Conservation (phyloP, 2,888 invertebrate species). For the Leptopilina myrica region DNA sequence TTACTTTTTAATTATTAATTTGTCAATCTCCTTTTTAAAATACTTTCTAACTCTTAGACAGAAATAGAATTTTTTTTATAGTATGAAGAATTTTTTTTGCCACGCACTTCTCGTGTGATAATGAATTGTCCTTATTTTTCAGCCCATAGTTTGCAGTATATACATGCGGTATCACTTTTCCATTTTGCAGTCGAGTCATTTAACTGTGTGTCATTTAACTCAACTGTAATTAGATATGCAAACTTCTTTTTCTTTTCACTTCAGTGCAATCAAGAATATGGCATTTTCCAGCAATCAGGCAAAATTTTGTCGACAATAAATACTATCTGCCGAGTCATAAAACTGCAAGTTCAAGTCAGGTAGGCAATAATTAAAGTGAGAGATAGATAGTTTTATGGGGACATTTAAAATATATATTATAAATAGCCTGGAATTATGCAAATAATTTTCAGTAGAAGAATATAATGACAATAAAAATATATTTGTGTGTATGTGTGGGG, state of each 20-base stretch:
- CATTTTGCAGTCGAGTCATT: background rate
- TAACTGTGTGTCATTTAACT: background rate
- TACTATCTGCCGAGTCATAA: background rate
- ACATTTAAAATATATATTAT: background rate
- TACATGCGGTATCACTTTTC: too few relatives aligned
- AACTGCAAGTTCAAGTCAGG: background rate
- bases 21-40: too few relatives aligned
- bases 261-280: background rate
- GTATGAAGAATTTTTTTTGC: too few relatives aligned
- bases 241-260: background rate
- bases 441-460: background rate
- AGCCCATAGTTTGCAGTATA: too few relatives aligned
- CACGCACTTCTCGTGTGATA: too few relatives aligned
- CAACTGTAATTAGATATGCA: background rate
- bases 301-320: background rate
- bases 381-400: background rate
- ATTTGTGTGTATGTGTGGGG: background rate
- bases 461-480: background rate
- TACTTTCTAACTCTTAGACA: too few relatives aligned
- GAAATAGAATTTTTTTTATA: too few relatives aligned
- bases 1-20: too few relatives aligned
- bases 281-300: background rate
- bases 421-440: background rate
- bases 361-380: background rate
- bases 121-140: too few relatives aligned